Evolutionary conservation across 2,888 invertebrate species (phyloP).

Genomic region (Leucoptera coffeella): DNA sequence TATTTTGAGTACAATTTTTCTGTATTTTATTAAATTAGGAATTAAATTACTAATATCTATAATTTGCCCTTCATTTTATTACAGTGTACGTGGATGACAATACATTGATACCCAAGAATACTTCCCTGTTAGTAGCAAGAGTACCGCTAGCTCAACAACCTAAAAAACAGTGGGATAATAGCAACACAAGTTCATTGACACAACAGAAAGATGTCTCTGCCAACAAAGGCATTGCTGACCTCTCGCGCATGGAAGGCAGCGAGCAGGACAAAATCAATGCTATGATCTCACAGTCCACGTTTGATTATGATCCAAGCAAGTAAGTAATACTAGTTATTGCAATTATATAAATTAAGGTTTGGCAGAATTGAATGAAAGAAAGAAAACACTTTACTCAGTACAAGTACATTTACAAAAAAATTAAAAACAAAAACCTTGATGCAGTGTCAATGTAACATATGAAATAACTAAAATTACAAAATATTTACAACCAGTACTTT

Average conservation of each 20-base stretch:
- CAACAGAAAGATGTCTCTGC: constrained; percentile 39
- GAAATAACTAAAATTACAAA: too few species aligned
- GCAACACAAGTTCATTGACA: constrained; percentile 34
- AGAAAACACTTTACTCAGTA: too few species aligned
- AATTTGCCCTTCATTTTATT: too few species aligned
- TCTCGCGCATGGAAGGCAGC: constrained; percentile 84
- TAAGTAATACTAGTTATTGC: constrained; percentile 40
- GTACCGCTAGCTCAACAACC: constrained; percentile 78
- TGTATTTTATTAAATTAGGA: too few species aligned
- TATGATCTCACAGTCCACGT: constrained; percentile 95
- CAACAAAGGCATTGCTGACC: constrained; percentile 68
- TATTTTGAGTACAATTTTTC: too few species aligned
- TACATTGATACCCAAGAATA: constrained; percentile 92
- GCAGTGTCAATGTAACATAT: not conserved
- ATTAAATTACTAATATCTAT: too few species aligned
- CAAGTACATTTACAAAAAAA: too few species aligned
- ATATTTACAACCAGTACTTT: too few species aligned
- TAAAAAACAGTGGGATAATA: constrained; percentile 71
- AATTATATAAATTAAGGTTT: not conserved
- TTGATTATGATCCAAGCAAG: constrained; percentile 96
- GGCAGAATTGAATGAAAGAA: not conserved
- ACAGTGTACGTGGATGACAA: constrained; percentile 88
- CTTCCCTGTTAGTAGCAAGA: constrained; percentile 90
- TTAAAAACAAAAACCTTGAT: too few species aligned
- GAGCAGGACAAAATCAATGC: constrained; percentile 97